Evolutionary conservation across 53 echinoderm and acorn worm species (phyloP).

Genomic region (Hippasteria phrygiana): DNA sequence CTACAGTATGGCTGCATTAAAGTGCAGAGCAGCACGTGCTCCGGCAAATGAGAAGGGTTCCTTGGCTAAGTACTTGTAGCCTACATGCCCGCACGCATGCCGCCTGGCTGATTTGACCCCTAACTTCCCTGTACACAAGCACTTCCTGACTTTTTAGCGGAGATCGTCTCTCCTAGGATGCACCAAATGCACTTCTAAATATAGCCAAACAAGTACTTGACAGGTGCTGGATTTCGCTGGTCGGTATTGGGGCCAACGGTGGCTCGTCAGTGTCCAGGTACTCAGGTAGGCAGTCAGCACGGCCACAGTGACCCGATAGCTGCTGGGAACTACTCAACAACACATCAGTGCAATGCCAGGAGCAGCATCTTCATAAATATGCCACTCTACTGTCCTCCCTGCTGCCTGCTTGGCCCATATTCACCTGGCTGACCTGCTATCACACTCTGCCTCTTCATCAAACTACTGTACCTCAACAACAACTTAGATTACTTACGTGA

Average conservation of each 20-base stretch:
- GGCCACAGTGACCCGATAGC: slow-evolving; percentile 62
- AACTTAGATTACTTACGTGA: slow-evolving; percentile 10
- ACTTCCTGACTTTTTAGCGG: slow-evolving; percentile 69
- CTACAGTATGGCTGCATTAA: slow-evolving; percentile 56
- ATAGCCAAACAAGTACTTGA: slow-evolving; percentile 71
- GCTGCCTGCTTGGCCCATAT: slow-evolving; percentile 66
- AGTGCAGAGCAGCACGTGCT: slow-evolving; percentile 64
- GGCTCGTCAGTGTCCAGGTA: slow-evolving; percentile 47
- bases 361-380: slow-evolving; percentile 69
- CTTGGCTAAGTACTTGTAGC: slow-evolving; percentile 58
- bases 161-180: slow-evolving; percentile 66
- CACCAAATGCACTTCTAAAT: slow-evolving; percentile 70
- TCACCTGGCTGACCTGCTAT: slow-evolving; percentile 64
- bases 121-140: slow-evolving; percentile 69
- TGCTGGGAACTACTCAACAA: slow-evolving; percentile 50
- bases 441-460: slow-evolving; percentile 46
- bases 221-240: slow-evolving; percentile 67
- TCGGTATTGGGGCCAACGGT: slow-evolving; percentile 50
- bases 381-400: slow-evolving; percentile 60
- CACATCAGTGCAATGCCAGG: slow-evolving; percentile 56
- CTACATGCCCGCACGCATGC: slow-evolving; percentile 60
- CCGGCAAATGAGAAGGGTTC: slow-evolving; percentile 58
- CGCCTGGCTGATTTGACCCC: slow-evolving; percentile 63
- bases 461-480: slow-evolving; percentile 32
- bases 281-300: slow-evolving; percentile 59